Evolutionary conservation across 2,797 vertebrate species (phyloP), one percentile per base, ranked within the genome.

Genomic region (Mus minutoides): DNA sequence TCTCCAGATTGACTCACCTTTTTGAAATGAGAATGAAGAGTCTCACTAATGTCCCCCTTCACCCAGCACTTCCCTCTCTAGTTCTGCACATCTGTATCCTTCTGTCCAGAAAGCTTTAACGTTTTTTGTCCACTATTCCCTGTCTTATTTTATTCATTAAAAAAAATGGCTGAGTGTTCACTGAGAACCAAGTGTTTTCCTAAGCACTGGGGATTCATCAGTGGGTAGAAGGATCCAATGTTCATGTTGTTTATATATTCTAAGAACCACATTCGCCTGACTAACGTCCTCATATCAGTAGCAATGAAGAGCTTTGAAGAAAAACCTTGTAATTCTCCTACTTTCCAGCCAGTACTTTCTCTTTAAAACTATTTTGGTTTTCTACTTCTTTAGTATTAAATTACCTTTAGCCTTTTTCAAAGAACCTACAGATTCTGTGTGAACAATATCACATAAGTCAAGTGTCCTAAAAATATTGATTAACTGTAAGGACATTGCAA

Each of bases 71-170:
- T 54, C 46, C 46, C 6, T 87, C 76, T 75, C 73, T 95, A 49
- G 14, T 16, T 94, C 79, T 83, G 52, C 6, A 13, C 60, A 7
- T 83, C 60, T 67, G 1, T 83, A 56, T 29, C 67, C 10, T 62
- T 6, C 19, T 88, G n/a, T 78, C 8, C 40, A n/a, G 76, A 92
- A 82, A 92, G 60, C 2, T 62, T 17, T 10, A 11, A 4, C 31
- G 29, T 24, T 92, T 58, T 31, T 31, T 56, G 37, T 67, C 69
- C 83, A 0, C 13, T 64, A 43, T 52, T 11, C 16, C n/a, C 34
- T 77, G 11, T 76, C 69, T 84, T 82, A 60, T 64, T 93, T 87
- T 76, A 92, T 76, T 91, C 37, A 73, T 77, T 69, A 29, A 64
- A 84, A 84, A n/a, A 31, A 64, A 37, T 24, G 60, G 83, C 73